phyloP scores from a whole-genome alignment of 2,888 invertebrate genomes.

The Therioaphis trifolii region DNA sequence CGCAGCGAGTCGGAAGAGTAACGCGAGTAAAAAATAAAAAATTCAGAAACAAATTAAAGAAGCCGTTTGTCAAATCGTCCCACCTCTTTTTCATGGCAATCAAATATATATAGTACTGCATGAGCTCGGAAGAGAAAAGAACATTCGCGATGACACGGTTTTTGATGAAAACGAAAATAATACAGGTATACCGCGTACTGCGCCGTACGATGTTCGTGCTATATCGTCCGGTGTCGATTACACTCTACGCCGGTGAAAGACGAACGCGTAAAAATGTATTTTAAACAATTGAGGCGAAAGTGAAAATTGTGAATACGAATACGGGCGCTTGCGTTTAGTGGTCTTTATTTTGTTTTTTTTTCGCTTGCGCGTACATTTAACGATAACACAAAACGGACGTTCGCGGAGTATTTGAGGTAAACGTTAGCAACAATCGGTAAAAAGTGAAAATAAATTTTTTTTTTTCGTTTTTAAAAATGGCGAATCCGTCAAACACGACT shows the following conservation, averaged over 20 bases:
- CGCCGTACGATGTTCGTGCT: neutral
- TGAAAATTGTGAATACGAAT: slow-evolving; percentile 23
- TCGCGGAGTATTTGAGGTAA: neutral
- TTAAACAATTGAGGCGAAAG: slow-evolving; percentile 40
- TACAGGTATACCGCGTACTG: neutral
- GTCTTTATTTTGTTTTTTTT: slow-evolving; percentile 10
- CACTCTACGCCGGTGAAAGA: slow-evolving; percentile 14
- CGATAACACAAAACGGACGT: neutral
- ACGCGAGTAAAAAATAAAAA: too few relatives aligned
- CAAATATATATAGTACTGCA: too few relatives aligned
- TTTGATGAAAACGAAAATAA: neutral
- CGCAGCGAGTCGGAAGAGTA: too few relatives aligned
- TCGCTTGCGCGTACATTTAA: neutral
- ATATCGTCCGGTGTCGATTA: neutral
- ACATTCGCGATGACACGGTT: neutral
- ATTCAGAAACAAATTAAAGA: too few relatives aligned
- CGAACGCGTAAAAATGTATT: neutral
- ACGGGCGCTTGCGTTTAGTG: neutral
- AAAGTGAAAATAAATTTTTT: neutral
- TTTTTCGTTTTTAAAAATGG: neutral
- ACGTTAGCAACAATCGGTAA: neutral
- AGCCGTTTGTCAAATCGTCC: too few relatives aligned
- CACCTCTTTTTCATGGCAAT: too few relatives aligned
- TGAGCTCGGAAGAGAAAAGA: neutral
- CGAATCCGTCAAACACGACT: too few relatives aligned